Evolutionary conservation across 2,888 invertebrate species (phyloP).

Genomic region (Oligia strigilis): DNA sequence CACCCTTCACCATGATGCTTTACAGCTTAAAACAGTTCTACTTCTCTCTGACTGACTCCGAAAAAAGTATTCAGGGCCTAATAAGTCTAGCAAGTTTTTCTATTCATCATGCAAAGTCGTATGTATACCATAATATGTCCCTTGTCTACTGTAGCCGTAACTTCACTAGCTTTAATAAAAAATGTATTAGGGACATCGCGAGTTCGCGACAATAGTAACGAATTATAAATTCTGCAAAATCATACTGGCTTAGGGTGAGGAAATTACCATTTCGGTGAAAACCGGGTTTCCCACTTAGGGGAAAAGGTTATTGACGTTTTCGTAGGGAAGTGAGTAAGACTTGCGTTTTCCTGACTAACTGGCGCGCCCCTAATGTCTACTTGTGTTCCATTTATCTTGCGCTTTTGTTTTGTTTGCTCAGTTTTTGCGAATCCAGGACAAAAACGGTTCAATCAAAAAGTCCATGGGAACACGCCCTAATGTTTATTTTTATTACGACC

Average conservation of each 20-base stretch:
- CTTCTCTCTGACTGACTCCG: not conserved
- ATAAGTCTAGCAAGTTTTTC: not conserved
- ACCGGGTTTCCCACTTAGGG: not conserved
- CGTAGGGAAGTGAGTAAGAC: not conserved
- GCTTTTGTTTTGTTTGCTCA: not conserved
- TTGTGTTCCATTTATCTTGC: not conserved
- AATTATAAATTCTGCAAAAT: not conserved
- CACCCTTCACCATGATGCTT: too few species aligned
- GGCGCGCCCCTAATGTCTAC: not conserved
- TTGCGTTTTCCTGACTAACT: not conserved
- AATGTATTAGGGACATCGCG: not conserved
- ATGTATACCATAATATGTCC: too few species aligned
- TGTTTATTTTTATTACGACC: constrained; percentile 23
- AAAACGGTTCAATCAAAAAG: not conserved
- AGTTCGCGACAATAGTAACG: too few species aligned
- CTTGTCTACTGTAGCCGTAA: too few species aligned
- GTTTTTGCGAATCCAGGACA: not conserved
- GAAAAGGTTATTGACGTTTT: constrained; percentile 16
- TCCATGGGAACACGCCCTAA: not conserved
- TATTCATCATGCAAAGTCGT: not conserved
- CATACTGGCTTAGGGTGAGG: not conserved
- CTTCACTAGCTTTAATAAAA: too few species aligned
- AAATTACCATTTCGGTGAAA: constrained; percentile 4
- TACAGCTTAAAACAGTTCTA: not conserved
- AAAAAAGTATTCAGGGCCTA: not conserved